Evolutionary conservation across 2,797 vertebrate genomes (phyloP).

Genomic region (Gouania willdenowi): DNA sequence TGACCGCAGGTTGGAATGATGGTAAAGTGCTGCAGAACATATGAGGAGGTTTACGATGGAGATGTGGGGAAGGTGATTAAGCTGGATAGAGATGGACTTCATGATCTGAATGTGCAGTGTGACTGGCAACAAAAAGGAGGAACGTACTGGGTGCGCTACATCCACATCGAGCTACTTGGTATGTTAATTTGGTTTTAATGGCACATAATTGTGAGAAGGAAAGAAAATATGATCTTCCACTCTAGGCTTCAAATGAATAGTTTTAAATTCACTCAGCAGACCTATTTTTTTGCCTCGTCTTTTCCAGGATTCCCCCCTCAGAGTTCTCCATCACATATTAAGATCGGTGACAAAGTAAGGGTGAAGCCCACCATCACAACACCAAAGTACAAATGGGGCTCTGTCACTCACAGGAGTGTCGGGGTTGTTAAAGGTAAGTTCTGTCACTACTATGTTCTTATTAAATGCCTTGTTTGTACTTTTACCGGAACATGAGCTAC

Average conservation of each 20-base stretch:
- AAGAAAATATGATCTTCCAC: neutral
- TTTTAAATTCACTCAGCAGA: too few species aligned
- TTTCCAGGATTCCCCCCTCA: slow-evolving; percentile 90
- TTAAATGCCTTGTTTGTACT: slow-evolving; percentile 8
- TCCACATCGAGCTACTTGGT: slow-evolving; percentile 96
- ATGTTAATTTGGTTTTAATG: slow-evolving; percentile 16
- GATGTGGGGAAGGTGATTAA: slow-evolving; percentile 98
- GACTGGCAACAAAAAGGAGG: slow-evolving; percentile 99
- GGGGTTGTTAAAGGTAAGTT: slow-evolving; percentile 91
- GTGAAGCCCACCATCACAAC: slow-evolving; percentile 92
- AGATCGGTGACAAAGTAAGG: slow-evolving; percentile 97
- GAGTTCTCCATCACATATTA: slow-evolving; percentile 95
- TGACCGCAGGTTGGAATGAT: slow-evolving; percentile 92
- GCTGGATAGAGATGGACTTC: slow-evolving; percentile 92
- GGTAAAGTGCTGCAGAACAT: slow-evolving; percentile 96
- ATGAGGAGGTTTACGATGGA: slow-evolving; percentile 96
- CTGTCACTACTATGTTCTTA: fast-evolving
- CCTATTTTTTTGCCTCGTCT: too few species aligned
- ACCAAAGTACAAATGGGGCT: slow-evolving; percentile 98
- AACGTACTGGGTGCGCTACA: slow-evolving; percentile 98
- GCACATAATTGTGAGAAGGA: neutral
- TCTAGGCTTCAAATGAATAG: too few species aligned
- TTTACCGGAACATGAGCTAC: too few species aligned
- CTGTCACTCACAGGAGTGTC: slow-evolving; percentile 94
- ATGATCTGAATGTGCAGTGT: slow-evolving; percentile 96